A percentile compares a stretch with the other conserved stretches of the same genome.
Evolutionary conservation across 2,888 invertebrate species (phyloP).

Genomic region (Patella pellucida): DNA sequence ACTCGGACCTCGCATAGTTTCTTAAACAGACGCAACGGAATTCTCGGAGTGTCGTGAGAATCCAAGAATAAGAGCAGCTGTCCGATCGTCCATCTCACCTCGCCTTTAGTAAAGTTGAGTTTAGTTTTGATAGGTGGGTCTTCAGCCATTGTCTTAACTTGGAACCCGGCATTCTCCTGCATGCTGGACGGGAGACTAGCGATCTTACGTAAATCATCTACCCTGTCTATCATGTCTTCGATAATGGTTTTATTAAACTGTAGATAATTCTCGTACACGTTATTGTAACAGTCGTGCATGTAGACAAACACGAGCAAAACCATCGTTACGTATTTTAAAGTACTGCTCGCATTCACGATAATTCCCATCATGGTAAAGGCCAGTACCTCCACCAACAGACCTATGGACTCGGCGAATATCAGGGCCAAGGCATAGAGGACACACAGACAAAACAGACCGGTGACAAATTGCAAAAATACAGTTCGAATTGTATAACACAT

Average conservation of each 20-base stretch:
- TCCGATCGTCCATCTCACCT: constrained; percentile 63
- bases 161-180: constrained; percentile 66
- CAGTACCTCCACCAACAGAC: constrained; percentile 62
- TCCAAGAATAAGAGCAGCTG: constrained; percentile 67
- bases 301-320: constrained; percentile 64
- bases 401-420: constrained; percentile 62
- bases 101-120: constrained; percentile 53
- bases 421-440: constrained; percentile 56
- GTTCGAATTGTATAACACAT: constrained; percentile 26
- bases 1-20: constrained; percentile 62
- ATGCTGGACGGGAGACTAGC: constrained; percentile 59
- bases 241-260: constrained; percentile 66
- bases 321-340: constrained; percentile 65
- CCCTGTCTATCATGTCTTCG: constrained; percentile 61
- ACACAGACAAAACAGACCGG: constrained; percentile 51
- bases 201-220: constrained; percentile 62
- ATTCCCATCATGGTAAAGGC: constrained; percentile 69
- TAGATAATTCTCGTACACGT: constrained; percentile 68
- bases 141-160: constrained; percentile 55
- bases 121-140: constrained; percentile 52
- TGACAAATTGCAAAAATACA: constrained; percentile 40
- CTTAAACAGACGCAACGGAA: constrained; percentile 64
- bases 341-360: constrained; percentile 64
- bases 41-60: constrained; percentile 63
- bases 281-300: constrained; percentile 68